Percentiles rank a stretch among this genome's conserved stretches.
Conservation (phyloP, 2,888 invertebrate species). For the Folsomia candida region DNA sequence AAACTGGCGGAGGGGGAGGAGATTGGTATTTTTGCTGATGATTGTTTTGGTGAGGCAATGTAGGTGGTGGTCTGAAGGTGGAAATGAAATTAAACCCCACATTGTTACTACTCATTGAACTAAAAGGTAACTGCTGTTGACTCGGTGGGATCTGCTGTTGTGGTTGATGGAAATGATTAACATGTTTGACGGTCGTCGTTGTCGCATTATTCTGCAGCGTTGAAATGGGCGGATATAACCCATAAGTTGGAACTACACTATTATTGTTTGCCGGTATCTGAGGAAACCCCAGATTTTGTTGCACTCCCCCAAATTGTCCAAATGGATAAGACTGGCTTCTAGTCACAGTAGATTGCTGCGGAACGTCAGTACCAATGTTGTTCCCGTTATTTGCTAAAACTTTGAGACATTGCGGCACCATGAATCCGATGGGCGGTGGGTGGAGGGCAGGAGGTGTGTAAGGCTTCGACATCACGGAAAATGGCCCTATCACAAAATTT, state of each 20-base stretch:
- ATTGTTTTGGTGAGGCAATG: background rate
- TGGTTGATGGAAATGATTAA: too few relatives aligned
- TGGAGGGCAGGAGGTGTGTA: background rate
- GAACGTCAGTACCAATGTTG: slow-evolving; percentile 23
- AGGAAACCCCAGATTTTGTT: background rate
- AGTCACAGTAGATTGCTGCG: background rate
- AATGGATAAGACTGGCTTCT: slow-evolving; percentile 1
- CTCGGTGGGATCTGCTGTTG: too few relatives aligned
- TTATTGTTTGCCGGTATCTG: too few relatives aligned
- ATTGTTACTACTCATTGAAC: background rate
- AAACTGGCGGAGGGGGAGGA: background rate
- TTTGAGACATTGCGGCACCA: background rate
- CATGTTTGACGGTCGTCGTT: too few relatives aligned
- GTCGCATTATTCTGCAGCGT: too few relatives aligned
- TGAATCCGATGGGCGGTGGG: background rate
- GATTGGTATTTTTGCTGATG: too few relatives aligned
- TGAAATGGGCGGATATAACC: background rate
- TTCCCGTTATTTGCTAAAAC: slow-evolving; percentile 27
- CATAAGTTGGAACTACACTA: background rate
- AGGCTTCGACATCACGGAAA: background rate
- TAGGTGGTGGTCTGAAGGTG: background rate
- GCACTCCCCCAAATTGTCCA: too few relatives aligned
- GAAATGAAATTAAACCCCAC: background rate
- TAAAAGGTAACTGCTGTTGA: background rate
- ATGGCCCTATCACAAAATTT: too few relatives aligned